Percentiles rank a stretch among this genome's conserved stretches.
Evolutionary conservation across 2,113 vertebrate genomes (phyloP).

Genomic region (Alexandromys fortis): DNA sequence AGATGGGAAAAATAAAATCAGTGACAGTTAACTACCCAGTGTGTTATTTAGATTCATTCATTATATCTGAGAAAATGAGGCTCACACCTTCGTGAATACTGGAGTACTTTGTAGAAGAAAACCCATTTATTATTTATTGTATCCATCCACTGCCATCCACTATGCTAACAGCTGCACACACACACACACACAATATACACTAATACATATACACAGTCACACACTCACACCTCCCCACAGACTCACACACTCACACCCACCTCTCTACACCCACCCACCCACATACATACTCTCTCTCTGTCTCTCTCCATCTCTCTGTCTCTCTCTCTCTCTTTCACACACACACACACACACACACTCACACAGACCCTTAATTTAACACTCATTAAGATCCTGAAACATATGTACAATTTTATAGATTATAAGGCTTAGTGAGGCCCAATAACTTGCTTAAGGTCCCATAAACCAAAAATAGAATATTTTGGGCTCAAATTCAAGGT

Average conservation of each 20-base stretch:
- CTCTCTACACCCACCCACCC: neutral
- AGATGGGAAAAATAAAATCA: conserved; percentile 26
- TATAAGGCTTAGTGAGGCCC: neutral
- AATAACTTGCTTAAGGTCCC: neutral
- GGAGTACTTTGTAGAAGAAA: neutral
- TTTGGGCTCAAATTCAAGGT: neutral
- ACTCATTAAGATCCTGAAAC: neutral
- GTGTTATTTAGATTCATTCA: conserved; percentile 39
- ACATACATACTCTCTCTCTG: neutral
- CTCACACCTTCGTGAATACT: conserved; percentile 14
- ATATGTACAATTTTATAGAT: conserved; percentile 6
- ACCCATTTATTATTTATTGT: conserved; percentile 40
- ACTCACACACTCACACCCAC: neutral
- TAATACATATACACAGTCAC: neutral
- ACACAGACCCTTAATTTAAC: neutral
- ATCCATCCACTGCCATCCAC: neutral
- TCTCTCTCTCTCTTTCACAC: neutral
- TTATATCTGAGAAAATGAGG: conserved; percentile 26
- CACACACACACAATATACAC: too few species aligned
- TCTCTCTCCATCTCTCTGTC: neutral
- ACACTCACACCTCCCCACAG: neutral
- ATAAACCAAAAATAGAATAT: conserved; percentile 15
- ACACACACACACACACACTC: neutral
- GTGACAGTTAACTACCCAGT: neutral
- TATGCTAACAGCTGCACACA: neutral